A percentile compares a stretch with the other conserved stretches of the same genome.
Evolutionary conservation across 2,888 invertebrate species (phyloP).

Genomic region (Nemapogon koenigi): DNA sequence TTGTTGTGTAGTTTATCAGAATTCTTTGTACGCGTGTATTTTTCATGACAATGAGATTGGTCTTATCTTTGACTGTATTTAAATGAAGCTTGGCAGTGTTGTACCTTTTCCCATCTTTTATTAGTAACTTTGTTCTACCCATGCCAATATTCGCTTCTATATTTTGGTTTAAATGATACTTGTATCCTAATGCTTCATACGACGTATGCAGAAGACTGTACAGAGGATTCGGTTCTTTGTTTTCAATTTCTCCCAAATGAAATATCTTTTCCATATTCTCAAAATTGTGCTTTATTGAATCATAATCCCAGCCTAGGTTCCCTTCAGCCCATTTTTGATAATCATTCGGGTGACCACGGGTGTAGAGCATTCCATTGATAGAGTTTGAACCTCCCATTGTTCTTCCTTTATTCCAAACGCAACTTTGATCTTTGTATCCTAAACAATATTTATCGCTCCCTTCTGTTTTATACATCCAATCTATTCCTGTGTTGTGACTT

Average conservation of each 20-base stretch:
- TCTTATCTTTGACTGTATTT: constrained; percentile 20
- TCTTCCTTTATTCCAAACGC: constrained; percentile 71
- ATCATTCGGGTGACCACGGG: constrained; percentile 60
- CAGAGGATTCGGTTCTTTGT: constrained; percentile 15
- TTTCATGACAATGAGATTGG: constrained; percentile 44
- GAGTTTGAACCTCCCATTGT: constrained; percentile 68
- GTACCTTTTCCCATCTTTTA: constrained; percentile 45
- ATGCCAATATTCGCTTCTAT: constrained; percentile 45
- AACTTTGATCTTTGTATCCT: constrained; percentile 33
- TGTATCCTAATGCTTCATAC: constrained; percentile 43
- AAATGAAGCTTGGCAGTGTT: constrained; percentile 59
- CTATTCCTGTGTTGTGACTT: constrained; percentile 34
- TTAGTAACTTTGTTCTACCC: constrained; percentile 45
- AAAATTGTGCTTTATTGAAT: constrained; percentile 44
- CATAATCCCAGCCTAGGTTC: constrained; percentile 61
- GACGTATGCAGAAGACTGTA: constrained; percentile 28
- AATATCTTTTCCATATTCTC: constrained; percentile 41
- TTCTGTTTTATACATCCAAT: constrained; percentile 62
- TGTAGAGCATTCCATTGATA: constrained; percentile 68
- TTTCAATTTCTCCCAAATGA: constrained; percentile 14
- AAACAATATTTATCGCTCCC: constrained; percentile 36
- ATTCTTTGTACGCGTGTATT: constrained; percentile 54
- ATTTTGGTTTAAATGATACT: constrained; percentile 29
- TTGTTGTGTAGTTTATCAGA: constrained; percentile 45
- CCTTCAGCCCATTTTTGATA: constrained; percentile 64